Conservation (phyloP, 2,888 invertebrate genomes). For the Pinctada fucata region DNA sequence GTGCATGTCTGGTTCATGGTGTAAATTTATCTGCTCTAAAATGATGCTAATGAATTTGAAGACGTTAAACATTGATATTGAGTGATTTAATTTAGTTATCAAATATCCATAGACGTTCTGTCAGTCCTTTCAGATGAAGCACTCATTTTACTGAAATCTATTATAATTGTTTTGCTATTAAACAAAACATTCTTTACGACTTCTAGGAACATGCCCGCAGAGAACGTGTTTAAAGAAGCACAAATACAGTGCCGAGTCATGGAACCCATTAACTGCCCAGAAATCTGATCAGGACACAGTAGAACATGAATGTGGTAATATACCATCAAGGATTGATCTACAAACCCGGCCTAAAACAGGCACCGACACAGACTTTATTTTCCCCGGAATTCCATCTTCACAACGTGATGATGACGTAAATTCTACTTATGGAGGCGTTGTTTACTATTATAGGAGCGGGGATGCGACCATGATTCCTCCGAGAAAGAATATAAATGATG, state of each 20-base stretch:
- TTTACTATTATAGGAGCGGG: constrained; percentile 12
- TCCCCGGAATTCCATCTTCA: constrained; percentile 18
- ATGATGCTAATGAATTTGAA: no score
- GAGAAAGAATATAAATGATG: constrained; percentile 3
- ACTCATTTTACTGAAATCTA: no score
- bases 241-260: background rate
- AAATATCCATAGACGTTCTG: no score
- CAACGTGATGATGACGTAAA: constrained; percentile 20
- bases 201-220: background rate
- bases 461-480: constrained; percentile 10
- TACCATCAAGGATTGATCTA: constrained; percentile 14
- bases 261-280: background rate
- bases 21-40: no score
- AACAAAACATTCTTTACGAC: background rate
- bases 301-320: constrained; percentile 18
- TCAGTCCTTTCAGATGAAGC: no score
- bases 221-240: background rate
- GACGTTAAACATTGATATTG: no score
- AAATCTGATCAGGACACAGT: background rate
- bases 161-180: no score
- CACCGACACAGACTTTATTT: constrained; percentile 3
- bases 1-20: no score
- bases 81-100: no score
- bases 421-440: constrained; percentile 5
- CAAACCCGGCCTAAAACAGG: constrained; percentile 15